Base-by-base conservation (phyloP, 2,113 vertebrate genomes). In the Coregonus clupeaformis region DNA sequence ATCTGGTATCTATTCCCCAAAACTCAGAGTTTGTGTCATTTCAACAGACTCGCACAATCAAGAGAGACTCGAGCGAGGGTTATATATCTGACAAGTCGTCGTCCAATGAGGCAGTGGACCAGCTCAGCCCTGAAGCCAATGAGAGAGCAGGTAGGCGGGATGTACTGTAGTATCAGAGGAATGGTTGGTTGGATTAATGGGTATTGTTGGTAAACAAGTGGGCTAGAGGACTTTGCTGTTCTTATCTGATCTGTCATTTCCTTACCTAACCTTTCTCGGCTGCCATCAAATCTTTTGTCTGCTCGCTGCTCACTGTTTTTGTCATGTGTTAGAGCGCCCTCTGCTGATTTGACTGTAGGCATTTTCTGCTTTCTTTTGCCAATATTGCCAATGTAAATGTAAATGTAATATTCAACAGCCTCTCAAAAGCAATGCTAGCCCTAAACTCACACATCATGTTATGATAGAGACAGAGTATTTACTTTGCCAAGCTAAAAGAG, bases 11-110 rank as follows among this genome's bases (percentile, higher is more conserved):
- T 47, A 1, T 42, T 30, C 47, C 27, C 75, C 70, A 73, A 75
- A 57, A 75, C 71, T 83, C 72, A 89, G 76, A 70, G 85, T 80
- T 72, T 90, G 73, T 93, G 89, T 91, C 82, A 83, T 93, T 83
- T 84, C 91, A 88, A 88, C 94, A 95, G 95, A 94, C 72, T 77
- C 87, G 73, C 82, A 78, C 87, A 78, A 88, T 92, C 88, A 86
- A 91, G 87, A 88, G 80, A 59, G 77, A 90, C 47, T 91, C 85
- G 72, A 92, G 85, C n/a, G 79, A 85, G 81, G 92, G 87, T 90
- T 85, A 85, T 83, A 87, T 85, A 68, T 88, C 93, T 77, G 92
- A 91, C 78, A 89, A 89, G 84, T 85, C 91, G 6, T 90, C 93
- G 49, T 92, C 91, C 88, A 90, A 90, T 88, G 93, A 94, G 83